Evolutionary conservation across 53 echinoderm and acorn worm species (phyloP).

Genomic region (Temnopleurus reevesii): DNA sequence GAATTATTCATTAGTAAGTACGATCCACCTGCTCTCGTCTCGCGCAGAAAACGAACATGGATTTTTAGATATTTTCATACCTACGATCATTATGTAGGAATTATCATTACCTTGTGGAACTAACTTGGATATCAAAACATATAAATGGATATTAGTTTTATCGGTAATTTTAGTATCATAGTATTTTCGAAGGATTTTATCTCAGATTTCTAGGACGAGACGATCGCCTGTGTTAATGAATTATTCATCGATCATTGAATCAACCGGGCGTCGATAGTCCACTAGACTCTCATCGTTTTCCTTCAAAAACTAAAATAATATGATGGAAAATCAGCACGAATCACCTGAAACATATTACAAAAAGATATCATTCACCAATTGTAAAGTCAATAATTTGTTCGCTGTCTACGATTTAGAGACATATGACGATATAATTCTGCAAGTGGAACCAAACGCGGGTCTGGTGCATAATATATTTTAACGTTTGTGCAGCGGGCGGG

Average conservation of each 20-base stretch:
- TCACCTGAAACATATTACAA: not conserved
- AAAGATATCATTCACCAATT: not conserved
- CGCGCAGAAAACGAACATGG: no score
- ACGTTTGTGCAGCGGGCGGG: not conserved
- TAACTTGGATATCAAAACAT: no score
- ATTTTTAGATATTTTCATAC: no score
- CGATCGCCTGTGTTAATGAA: no score
- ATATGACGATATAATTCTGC: not conserved
- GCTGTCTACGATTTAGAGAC: not conserved
- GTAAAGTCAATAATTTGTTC: not conserved
- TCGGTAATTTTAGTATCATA: not conserved
- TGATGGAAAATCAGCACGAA: not conserved
- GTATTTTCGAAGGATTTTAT: not conserved
- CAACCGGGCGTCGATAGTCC: no score
- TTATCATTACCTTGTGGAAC: no score
- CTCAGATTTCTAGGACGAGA: no score
- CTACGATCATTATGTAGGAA: no score
- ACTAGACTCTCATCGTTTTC: no score
- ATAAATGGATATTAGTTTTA: no score
- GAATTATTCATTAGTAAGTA: not conserved
- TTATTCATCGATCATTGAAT: no score
- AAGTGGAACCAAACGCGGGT: not conserved
- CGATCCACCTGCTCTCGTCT: not conserved
- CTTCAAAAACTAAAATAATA: no score
- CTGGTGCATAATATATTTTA: not conserved